A percentile compares a stretch with the other conserved stretches of the same genome.
Evolutionary conservation across 2,797 vertebrate genomes (phyloP).

Genomic region (Megalops cyprinoides): DNA sequence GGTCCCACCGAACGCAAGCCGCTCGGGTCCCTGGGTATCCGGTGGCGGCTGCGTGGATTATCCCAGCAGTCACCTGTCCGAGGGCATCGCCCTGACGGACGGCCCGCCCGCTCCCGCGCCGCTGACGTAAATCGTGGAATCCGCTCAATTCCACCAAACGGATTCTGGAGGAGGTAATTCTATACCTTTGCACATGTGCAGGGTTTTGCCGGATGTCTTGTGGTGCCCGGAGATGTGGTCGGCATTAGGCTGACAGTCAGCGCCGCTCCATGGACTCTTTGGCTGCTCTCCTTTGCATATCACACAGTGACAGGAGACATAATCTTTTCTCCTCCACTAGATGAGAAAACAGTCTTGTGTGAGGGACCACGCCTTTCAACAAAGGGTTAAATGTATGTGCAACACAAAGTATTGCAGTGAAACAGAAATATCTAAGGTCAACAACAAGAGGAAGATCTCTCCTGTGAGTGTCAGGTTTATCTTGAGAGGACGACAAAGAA

Average conservation of each 20-base stretch:
- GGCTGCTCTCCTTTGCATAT: not conserved
- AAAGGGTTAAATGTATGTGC: not conserved
- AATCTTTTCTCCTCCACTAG: not conserved
- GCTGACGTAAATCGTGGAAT: not conserved
- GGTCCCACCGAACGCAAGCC: not conserved
- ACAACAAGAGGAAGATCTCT: not conserved
- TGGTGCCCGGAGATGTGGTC: not conserved
- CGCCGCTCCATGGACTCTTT: not conserved
- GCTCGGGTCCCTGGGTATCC: not conserved
- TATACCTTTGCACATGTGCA: not conserved
- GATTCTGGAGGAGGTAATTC: not conserved
- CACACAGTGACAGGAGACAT: not conserved
- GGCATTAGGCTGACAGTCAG: not conserved
- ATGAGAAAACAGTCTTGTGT: not conserved
- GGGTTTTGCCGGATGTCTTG: not conserved
- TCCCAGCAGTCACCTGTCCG: not conserved
- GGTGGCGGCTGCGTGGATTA: not conserved
- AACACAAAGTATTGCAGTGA: not conserved
- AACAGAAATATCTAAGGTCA: not conserved
- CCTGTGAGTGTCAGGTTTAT: no score
- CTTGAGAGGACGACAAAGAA: no score
- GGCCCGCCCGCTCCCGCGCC: no score
- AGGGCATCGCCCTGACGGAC: conserved; percentile 6
- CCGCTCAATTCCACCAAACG: not conserved
- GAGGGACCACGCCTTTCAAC: not conserved